Evolutionary conservation across 2,888 invertebrate species (phyloP).

Genomic region (Drosophila subsilvestris): DNA sequence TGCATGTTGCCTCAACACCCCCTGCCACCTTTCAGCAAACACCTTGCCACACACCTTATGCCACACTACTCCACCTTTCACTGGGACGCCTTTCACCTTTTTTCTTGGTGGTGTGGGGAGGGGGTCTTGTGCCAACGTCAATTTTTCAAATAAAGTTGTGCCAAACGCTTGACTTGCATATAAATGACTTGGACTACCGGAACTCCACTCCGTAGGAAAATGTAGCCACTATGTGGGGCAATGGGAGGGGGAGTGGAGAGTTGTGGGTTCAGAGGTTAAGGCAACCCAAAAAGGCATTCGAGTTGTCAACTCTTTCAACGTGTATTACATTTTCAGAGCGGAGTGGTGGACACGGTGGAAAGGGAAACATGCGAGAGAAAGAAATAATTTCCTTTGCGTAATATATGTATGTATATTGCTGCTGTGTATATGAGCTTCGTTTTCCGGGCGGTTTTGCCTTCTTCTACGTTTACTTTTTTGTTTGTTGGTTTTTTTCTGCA

Average conservation of each 20-base stretch:
- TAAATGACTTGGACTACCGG: constrained; percentile 70
- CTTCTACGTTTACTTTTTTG: constrained; percentile 23
- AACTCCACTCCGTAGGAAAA: constrained; percentile 29
- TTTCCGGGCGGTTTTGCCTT: constrained; percentile 28
- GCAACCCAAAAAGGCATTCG: constrained; percentile 46
- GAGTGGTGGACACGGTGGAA: constrained; percentile 46
- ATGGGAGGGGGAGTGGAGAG: constrained; percentile 20
- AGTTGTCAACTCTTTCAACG: constrained; percentile 79
- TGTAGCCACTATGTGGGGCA: constrained; percentile 20
- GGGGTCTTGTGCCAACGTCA: constrained; percentile 55
- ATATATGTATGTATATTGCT: constrained; percentile 43
- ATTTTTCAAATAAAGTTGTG: constrained; percentile 79
- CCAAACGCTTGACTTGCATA: constrained; percentile 77
- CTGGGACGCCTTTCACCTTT: constrained; percentile 20
- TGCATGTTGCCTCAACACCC: constrained; percentile 63
- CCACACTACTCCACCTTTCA: constrained; percentile 3
- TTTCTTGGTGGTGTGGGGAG: neutral
- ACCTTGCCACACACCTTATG: neutral
- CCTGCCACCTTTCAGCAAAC: neutral
- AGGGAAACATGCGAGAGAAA: constrained; percentile 25
- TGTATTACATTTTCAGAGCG: constrained; percentile 74
- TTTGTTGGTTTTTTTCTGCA: constrained; percentile 15
- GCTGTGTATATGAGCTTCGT: constrained; percentile 34
- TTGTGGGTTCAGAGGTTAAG: constrained; percentile 24
- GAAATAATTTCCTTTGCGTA: constrained; percentile 74